Evolutionary conservation across 1,140 invertebrate genomes (phyloP).

Genomic region (Anoplolepis gracilipes): DNA sequence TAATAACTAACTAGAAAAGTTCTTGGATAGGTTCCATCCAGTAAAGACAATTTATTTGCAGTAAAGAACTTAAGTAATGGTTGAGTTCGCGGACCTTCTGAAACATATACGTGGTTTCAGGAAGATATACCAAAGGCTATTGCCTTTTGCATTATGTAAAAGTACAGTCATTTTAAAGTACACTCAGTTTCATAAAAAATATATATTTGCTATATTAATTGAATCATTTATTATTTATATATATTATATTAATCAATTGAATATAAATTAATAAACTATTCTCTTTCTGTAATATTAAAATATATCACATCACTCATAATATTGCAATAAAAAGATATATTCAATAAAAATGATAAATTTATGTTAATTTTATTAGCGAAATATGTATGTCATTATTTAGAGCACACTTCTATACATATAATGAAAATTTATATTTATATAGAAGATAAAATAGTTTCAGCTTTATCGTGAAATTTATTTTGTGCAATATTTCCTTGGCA

Average conservation of each 20-base stretch:
- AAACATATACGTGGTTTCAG: slow-evolving; percentile 22
- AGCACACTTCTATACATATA: too few relatives aligned
- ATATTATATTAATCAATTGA: neutral
- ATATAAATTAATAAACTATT: slow-evolving; percentile 1
- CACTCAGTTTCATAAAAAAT: neutral
- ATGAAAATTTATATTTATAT: slow-evolving; percentile 26
- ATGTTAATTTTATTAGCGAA: neutral
- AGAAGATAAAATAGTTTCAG: neutral
- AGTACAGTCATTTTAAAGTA: slow-evolving; percentile 23
- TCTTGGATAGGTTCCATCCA: slow-evolving; percentile 19
- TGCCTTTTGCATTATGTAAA: slow-evolving; percentile 5
- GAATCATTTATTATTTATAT: neutral
- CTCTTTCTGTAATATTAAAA: neutral
- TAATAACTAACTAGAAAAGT: slow-evolving; percentile 58
- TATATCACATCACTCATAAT: neutral
- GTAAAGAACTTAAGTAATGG: slow-evolving; percentile 50
- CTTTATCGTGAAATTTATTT: neutral
- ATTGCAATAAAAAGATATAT: neutral
- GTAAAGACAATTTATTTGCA: slow-evolving; percentile 52
- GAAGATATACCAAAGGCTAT: slow-evolving; percentile 3
- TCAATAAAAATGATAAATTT: neutral
- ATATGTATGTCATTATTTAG: neutral
- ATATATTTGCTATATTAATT: slow-evolving; percentile 7
- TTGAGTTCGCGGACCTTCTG: slow-evolving; percentile 26
- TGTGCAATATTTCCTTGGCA: neutral